Evolutionary conservation across 2,113 vertebrate species (phyloP).

Genomic region (Ameiurus melas): DNA sequence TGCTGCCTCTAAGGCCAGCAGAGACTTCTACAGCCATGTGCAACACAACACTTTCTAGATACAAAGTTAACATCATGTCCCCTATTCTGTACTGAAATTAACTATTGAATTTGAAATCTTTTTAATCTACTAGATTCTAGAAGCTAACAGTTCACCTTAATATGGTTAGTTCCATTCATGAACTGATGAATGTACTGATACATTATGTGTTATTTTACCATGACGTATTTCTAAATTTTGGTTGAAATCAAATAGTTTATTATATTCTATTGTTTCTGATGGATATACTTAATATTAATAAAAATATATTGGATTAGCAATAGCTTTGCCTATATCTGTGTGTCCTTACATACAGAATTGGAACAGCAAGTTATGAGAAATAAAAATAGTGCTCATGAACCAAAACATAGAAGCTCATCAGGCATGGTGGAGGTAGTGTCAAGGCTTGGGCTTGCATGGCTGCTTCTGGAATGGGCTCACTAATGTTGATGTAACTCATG

Average conservation of each 20-base stretch:
- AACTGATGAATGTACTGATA: background rate
- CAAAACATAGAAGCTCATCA: no score
- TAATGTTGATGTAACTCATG: no score
- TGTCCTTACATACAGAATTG: background rate
- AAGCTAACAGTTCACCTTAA: background rate
- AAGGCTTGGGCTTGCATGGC: no score
- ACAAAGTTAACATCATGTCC: background rate
- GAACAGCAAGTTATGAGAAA: no score
- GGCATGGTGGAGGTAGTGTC: no score
- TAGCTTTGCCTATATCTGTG: background rate
- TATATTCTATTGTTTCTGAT: background rate
- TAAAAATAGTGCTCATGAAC: no score
- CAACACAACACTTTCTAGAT: background rate
- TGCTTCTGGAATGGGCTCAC: no score
- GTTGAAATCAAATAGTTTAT: no score
- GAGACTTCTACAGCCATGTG: background rate
- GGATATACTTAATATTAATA: background rate
- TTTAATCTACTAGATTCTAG: background rate
- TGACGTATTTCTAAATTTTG: no score
- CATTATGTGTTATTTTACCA: no score
- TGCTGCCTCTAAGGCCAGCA: background rate
- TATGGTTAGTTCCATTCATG: background rate
- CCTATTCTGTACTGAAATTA: background rate
- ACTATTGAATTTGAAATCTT: background rate
- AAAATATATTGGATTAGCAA: background rate